These are phyloP conservation scores for Sebastes kiyomatsui DNA, from an alignment of 2,797 vertebrate species.

Conservation along the genomic window DNA sequence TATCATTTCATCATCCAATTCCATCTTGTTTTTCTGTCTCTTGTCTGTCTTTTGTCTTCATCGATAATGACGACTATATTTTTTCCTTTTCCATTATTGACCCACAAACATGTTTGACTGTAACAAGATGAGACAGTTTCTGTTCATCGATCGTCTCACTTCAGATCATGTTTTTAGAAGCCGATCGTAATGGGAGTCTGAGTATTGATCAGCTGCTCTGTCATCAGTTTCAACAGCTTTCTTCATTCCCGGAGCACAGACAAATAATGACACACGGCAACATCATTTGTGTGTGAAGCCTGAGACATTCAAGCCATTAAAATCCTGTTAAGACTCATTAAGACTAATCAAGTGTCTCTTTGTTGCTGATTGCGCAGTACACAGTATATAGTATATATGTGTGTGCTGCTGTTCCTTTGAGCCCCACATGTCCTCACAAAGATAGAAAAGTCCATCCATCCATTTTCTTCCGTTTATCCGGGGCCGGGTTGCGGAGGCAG, in stretches of 20 bases:
- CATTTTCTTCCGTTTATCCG: too few species aligned
- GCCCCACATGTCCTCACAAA: too few species aligned
- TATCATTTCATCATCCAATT: not conserved
- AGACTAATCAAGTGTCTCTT: not conserved
- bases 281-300: not conserved
- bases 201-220: constrained; percentile 26
- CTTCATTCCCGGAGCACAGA: not conserved
- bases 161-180: not conserved
- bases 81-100: not conserved
- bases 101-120: not conserved
- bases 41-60: not conserved
- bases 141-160: constrained; percentile 8
- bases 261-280: not conserved
- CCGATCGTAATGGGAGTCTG: not conserved
- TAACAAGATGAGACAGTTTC: not conserved
- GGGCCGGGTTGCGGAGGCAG: too few species aligned
- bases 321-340: constrained; percentile 11
- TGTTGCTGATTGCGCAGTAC: not conserved
- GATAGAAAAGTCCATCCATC: too few species aligned
- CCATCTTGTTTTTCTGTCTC: not conserved
- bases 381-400: not conserved
- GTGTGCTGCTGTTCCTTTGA: not conserved
- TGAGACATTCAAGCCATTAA: not conserved
- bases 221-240: constrained; percentile 12
- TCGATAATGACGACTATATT: not conserved